Evolutionary conservation across 2,113 vertebrate genomes (phyloP), one percentile per base, ranked within the genome.

Genomic region (Uria aalge): DNA sequence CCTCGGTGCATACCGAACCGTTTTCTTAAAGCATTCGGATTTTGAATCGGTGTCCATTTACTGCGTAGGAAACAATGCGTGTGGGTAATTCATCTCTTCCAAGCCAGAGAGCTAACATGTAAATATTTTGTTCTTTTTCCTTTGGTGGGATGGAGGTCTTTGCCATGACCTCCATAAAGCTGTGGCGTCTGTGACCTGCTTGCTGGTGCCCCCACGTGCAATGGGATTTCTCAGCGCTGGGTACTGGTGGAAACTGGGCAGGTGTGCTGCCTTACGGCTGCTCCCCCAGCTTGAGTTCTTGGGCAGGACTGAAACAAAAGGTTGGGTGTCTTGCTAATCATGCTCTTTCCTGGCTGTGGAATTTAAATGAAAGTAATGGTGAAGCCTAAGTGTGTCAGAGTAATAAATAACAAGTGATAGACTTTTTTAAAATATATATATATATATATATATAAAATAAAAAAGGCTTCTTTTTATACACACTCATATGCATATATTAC

Each of bases 241-340:
- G 19, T 27, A 17, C 8, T 0, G 5, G 10, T 29, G 52, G 63
- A 20, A 45, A 57, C 62, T 64, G 48, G 43, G 36, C 36, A 34
- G 45, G 6, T 0, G 14, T 32, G 6, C 36, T 60, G 26, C 34
- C 18, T n/a, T 29, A 2, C 0, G 0, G 26, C 4, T 0, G 43
- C n/a, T 55, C 47, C 41, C 40, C 15, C 56, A 55, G 26, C 64
- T 60, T 0, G 0, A 45, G 45, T 74, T 68, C 57, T 80, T 32
- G 12, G 66, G 21, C 41, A 24, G 2, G 8, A 55, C 1, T 50
- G 77, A 76, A 92, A 85, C 18, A 66, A 80, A 17, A 18, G 40
- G 19, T 27, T 82, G 13, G 2, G 12, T 76, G 36, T 63, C 84
- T 77, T 91, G 48, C 43, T 82, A 16, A 26, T 55, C 3, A 2